Conservation (phyloP, 2,888 invertebrate species). For the Tillus elongatus region DNA sequence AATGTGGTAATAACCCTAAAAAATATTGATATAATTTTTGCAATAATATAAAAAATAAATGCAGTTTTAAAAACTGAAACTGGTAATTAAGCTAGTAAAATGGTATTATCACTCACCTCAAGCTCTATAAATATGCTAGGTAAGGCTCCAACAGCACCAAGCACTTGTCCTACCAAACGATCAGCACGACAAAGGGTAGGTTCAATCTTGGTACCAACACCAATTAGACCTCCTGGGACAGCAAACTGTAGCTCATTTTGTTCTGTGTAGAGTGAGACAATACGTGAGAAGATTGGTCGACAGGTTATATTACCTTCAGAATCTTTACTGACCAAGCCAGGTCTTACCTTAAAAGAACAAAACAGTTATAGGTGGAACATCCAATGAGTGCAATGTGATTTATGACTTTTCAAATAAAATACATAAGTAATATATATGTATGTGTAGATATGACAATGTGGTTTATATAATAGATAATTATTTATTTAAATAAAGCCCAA, state of each 20-base stretch:
- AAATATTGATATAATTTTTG: no score
- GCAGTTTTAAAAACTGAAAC: no score
- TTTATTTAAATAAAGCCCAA: no score
- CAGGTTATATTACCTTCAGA: conserved; percentile 92
- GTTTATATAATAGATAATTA: no score
- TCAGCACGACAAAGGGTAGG: conserved; percentile 98
- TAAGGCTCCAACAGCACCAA: conserved; percentile 89
- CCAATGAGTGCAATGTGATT: no score
- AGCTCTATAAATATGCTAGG: conserved; percentile 97
- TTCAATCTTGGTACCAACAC: conserved; percentile 98
- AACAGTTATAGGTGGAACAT: conserved; percentile 1
- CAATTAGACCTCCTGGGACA: conserved; percentile 98
- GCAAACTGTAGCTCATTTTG: conserved; percentile 98
- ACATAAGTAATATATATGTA: no score
- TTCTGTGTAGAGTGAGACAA: conserved; percentile 95
- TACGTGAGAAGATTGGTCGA: conserved; percentile 91
- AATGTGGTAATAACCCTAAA: no score
- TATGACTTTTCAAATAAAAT: no score
- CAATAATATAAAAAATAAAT: no score
- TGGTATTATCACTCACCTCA: no score
- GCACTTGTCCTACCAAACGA: conserved; percentile 88
- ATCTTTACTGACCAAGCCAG: conserved; percentile 95
- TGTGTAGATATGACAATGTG: no score
- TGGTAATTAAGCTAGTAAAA: no score
- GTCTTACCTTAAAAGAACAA: conserved; percentile 53